Evolutionary conservation across 2,888 invertebrate genomes (phyloP).

Genomic region (Lamellibrachia satsuma): DNA sequence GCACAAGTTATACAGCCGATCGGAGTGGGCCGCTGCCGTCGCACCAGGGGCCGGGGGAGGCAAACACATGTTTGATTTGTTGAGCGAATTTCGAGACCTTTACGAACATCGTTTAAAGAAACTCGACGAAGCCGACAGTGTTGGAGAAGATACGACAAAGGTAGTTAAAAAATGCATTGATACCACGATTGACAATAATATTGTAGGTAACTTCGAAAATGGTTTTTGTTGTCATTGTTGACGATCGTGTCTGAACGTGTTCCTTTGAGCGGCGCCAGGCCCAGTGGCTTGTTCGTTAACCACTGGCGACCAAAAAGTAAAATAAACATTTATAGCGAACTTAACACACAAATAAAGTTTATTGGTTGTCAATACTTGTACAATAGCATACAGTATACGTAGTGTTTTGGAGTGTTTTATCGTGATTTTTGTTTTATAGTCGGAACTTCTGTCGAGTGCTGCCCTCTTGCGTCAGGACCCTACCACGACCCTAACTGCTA

Average conservation of each 20-base stretch:
- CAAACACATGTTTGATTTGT: conserved; percentile 56
- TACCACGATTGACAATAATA: background rate
- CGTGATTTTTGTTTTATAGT: no score
- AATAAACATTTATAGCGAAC: background rate
- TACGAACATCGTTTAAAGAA: conserved; percentile 55
- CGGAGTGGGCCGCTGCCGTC: conserved; percentile 3
- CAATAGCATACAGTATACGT: background rate
- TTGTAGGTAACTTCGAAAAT: background rate
- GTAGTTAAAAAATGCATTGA: conserved; percentile 38
- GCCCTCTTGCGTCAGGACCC: background rate
- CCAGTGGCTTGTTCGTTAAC: background rate
- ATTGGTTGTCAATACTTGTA: background rate
- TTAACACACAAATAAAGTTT: background rate
- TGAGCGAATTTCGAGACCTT: conserved; percentile 57
- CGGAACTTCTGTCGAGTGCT: background rate
- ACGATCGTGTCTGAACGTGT: background rate
- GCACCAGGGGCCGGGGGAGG: conserved; percentile 36
- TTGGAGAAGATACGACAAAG: conserved; percentile 56
- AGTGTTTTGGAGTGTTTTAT: background rate
- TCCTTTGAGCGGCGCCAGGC: background rate
- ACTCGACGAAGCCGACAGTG: conserved; percentile 52
- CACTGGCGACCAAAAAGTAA: background rate
- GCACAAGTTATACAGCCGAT: conserved; percentile 7
- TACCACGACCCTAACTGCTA: background rate
- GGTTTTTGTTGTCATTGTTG: background rate